Evolutionary conservation across 2,113 vertebrate species (phyloP).

Genomic region (Calypte anna): DNA sequence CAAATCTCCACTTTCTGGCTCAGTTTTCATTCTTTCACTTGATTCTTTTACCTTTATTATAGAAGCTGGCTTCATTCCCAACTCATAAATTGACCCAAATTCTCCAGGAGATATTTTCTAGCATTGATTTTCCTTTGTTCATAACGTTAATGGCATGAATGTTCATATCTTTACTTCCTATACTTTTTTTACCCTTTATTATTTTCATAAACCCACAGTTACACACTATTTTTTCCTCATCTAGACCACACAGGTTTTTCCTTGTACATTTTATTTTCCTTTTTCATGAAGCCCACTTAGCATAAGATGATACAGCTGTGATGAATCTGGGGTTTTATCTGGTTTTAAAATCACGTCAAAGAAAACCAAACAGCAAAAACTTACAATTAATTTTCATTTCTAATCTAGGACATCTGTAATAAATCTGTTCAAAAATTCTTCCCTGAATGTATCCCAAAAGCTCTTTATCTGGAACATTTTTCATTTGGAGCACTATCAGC

Average conservation of each 20-base stretch:
- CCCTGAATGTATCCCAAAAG: background rate
- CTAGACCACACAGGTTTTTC: background rate
- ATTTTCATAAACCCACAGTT: background rate
- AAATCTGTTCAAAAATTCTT: background rate
- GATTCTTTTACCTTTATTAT: conserved; percentile 18
- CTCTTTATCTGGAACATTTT: background rate
- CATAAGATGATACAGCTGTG: background rate
- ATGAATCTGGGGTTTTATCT: background rate
- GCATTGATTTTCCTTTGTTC: conserved; percentile 34
- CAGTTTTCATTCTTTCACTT: conserved; percentile 35
- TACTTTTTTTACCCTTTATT: conserved; percentile 1
- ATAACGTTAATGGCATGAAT: conserved; percentile 12
- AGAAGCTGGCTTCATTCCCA: conserved; percentile 51
- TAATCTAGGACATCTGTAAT: background rate
- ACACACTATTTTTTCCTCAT: background rate
- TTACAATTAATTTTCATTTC: background rate
- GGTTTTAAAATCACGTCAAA: background rate
- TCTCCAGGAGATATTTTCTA: conserved; percentile 24
- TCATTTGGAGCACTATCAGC: background rate
- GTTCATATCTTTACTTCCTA: background rate
- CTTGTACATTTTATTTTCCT: background rate
- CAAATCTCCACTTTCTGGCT: background rate
- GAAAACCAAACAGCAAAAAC: background rate
- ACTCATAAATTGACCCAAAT: background rate
- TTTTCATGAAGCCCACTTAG: background rate